These are phyloP conservation scores for Dolichomitus sp. DNA, from an alignment of 2,888 invertebrate genomes.

Conservation along the genomic window DNA sequence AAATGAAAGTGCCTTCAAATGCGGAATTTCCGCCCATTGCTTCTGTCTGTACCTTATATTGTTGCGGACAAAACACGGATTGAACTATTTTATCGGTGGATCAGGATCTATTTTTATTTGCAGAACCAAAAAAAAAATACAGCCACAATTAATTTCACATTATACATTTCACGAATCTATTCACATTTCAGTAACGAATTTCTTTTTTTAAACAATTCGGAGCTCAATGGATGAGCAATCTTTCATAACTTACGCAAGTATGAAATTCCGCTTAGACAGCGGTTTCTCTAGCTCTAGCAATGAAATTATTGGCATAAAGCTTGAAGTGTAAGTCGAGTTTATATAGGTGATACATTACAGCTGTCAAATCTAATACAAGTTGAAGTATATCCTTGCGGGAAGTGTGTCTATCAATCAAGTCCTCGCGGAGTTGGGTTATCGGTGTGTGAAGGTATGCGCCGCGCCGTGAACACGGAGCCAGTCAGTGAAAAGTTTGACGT, in stretches of 20 bases:
- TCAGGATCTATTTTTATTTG: no score
- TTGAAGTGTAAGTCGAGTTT: constrained; percentile 12
- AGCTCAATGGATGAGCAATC: not conserved
- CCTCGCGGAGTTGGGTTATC: constrained; percentile 16
- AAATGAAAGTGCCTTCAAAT: not conserved
- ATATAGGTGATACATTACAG: constrained; percentile 37
- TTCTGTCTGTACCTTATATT: not conserved
- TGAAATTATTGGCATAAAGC: constrained; percentile 25
- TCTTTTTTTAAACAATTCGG: not conserved
- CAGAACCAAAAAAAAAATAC: no score
- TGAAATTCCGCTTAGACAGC: not conserved
- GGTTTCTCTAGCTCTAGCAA: not conserved
- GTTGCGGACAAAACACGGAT: not conserved
- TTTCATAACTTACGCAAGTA: not conserved
- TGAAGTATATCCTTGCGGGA: constrained; percentile 39
- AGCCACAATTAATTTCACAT: not conserved
- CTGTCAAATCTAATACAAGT: constrained; percentile 39
- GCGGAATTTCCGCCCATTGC: not conserved
- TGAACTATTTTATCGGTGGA: not conserved
- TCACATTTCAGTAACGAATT: not conserved
- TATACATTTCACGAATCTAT: not conserved
- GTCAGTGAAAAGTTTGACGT: constrained; percentile 38
- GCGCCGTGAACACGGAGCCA: not conserved
- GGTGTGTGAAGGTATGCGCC: constrained; percentile 6
- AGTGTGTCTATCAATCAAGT: constrained; percentile 39